A percentile compares a stretch with the other conserved stretches of the same genome.
phyloP scores from a whole-genome alignment of 2,113 vertebrate species.

The Dasyornis broadbenti region DNA sequence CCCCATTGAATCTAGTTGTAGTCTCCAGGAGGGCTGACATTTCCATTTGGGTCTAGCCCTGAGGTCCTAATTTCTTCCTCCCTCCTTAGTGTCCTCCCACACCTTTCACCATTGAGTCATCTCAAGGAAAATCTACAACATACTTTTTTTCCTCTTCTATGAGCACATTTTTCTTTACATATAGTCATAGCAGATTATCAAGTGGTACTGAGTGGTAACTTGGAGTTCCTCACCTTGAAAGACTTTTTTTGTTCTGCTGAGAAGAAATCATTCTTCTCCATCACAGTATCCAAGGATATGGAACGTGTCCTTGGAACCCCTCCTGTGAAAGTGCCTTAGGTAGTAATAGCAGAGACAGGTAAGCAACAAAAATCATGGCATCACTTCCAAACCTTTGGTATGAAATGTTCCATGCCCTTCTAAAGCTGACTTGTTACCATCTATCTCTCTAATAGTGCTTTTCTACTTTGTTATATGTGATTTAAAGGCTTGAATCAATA shows the following conservation, averaged over 20 bases:
- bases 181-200: background rate
- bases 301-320: background rate
- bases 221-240: background rate
- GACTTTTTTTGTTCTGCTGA: background rate
- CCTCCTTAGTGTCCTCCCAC: background rate
- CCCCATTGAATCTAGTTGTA: background rate
- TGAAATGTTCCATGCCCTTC: background rate
- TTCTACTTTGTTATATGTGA: background rate
- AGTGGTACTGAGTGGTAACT: background rate
- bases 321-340: background rate
- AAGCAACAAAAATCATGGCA: constrained; percentile 1
- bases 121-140: background rate
- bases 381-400: background rate
- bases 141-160: background rate
- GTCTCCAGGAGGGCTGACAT: background rate
- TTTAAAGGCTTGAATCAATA: constrained; percentile 7
- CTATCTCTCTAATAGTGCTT: background rate
- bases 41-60: background rate
- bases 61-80: background rate
- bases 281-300: background rate
- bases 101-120: background rate
- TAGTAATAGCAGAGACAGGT: background rate
- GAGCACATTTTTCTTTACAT: background rate
- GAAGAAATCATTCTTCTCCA: background rate
- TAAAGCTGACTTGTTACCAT: background rate